Conservation (phyloP, 2,888 invertebrate species). For the Nemotelus nigrinus region DNA sequence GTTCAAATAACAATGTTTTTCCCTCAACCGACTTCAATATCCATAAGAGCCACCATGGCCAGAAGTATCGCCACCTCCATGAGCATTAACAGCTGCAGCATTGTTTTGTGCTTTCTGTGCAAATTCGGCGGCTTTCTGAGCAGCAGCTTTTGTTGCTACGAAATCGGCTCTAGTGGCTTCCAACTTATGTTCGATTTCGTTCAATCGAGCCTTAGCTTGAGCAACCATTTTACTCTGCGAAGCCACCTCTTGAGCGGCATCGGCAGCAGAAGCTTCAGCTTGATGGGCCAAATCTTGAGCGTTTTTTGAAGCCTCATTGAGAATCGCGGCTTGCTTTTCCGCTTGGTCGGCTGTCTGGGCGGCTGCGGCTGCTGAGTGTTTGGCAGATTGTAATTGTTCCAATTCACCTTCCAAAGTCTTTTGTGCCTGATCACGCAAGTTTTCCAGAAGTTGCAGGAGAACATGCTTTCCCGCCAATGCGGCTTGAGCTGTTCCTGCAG, state of each 20-base stretch:
- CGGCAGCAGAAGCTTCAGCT: conserved; percentile 24
- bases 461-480: conserved; percentile 26
- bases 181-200: conserved; percentile 17
- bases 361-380: conserved; percentile 14
- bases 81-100: neutral
- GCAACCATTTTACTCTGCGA: conserved; percentile 32
- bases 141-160: conserved; percentile 23
- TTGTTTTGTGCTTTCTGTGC: conserved; percentile 29
- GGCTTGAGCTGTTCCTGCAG: conserved; percentile 30
- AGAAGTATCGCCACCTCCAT: neutral
- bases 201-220: conserved; percentile 29
- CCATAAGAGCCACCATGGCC: conserved; percentile 32
- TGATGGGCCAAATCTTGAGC: conserved; percentile 22
- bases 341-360: conserved; percentile 32
- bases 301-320: conserved; percentile 14
- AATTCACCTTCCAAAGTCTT: conserved; percentile 14
- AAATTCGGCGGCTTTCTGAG: conserved; percentile 28
- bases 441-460: conserved; percentile 22
- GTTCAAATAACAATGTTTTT: too few relatives aligned
- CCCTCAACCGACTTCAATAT: neutral
- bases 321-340: neutral
- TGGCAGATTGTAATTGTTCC: conserved; percentile 19
- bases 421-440: conserved; percentile 26
- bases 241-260: conserved; percentile 1
- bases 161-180: conserved; percentile 35